Base-by-base conservation (phyloP, 2,113 vertebrate species). In the Brachyhypopomus occidentalis region DNA sequence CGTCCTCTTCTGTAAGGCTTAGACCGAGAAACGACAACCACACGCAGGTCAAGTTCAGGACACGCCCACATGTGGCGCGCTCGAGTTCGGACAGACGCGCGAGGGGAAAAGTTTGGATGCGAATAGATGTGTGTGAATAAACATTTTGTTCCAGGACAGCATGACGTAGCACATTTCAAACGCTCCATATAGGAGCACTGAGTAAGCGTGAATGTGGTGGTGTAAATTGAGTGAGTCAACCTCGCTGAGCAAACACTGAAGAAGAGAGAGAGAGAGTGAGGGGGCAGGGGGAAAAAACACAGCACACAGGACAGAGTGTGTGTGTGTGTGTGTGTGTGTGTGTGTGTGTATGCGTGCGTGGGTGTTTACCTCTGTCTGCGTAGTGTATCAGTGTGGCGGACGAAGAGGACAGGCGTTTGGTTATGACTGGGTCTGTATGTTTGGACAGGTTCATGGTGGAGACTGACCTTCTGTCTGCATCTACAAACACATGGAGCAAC, bases 401-500 rank as follows among this genome's bases (percentile, higher is more conserved):
- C 88, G 98, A 99, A 56, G 92, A 96, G 84, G 98, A 99, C 85
- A 99, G 95, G 88, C 98, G 95, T 94, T 99, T 99, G 93, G 94
- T 98, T 92, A 99, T 98, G 90, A 98, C 93, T 56, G 96, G 95
- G 91, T 98, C 97, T 87, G 94, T 90, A 86, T 97, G 96, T 94
- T 97, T 99, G 93, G 96, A 96, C 91, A 99, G 95, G 93, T 99
- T 99, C 94, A 98, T 94, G 84, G 98, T 99, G 91, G 98, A 99
- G 91, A 98, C 94, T 84, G 97, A 98, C 63, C 97, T 89, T 92
- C 98, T 96, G 91, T 96, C 96, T 90, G 94, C 92, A 96, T 98
- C 98, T 99, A 81, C 30, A 83, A 69, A 84, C 75, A 89, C 66
- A 85, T n/a, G 77, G 36, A 81, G n/a, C 36, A 19, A 52, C 80